Evolutionary conservation across 2,888 invertebrate genomes (phyloP), one percentile per base, ranked within the genome.

Genomic region (Spatulosminthurus flaviceps): DNA sequence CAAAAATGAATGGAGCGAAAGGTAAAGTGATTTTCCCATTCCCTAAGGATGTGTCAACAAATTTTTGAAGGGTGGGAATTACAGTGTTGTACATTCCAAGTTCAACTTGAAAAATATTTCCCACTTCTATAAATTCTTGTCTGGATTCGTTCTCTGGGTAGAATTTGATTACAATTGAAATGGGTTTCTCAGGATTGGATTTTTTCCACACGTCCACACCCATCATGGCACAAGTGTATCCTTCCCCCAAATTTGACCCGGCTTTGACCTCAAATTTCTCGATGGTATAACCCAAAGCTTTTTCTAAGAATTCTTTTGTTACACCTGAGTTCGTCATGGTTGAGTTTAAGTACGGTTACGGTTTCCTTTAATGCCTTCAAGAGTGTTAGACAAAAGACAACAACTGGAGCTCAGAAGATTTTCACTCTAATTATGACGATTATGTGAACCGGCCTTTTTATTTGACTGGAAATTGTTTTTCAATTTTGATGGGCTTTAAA

Each of bases 31-130:
- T n/a, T 28, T 24, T 1, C 21, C 21, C 34, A 0, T 19, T 19
- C 34, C 34, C 70, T 5, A 42, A 42, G 22, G n/a, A 19, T 1
- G n/a, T n/a, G 19, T 74, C 67, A 74, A 80, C 80, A 24, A 82
- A 82, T 24, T 29, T 26, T 21, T 21, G 41, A 41, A 84, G 51
- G 13, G 74, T 79, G 11, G 79, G 78, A 28, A 80, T 72, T 34
- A 79, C 69, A 1, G 28, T 67, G 21, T 42, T 5, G 61, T 84
- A 84, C 16, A 81, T 66, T 0, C 41, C 0, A 11, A 82, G n/a
- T 51, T 84, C 84, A 5, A 77, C 78, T 26, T 51, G 41, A 64
- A 84, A 83, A 16, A 81, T 79, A 28, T 82, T 82, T 0, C 43
- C 13, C 13, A 69, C 77, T 24, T 79, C 78, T 0, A 81, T 60